A percentile compares a stretch with the other conserved stretches of the same genome.
Evolutionary conservation across 2,888 invertebrate species (phyloP).

Genomic region (Leptinotarsa peninsularis): DNA sequence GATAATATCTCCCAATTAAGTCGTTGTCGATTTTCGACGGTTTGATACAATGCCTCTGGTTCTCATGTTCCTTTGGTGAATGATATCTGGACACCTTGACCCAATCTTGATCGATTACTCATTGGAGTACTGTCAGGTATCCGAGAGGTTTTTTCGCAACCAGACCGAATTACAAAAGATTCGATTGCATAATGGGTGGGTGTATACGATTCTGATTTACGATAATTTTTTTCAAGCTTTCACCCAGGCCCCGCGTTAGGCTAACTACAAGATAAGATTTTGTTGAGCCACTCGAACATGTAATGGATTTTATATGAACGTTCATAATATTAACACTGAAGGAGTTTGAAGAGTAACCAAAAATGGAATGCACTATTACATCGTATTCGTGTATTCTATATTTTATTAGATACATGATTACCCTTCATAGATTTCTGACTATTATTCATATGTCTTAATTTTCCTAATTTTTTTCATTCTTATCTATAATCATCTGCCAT

Average conservation of each 20-base stretch:
- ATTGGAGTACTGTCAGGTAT: constrained; percentile 12
- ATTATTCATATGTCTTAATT: no score
- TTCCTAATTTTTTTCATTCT: no score
- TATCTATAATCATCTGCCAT: no score
- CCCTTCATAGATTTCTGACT: no score
- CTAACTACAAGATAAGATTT: neutral
- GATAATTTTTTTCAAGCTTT: constrained; percentile 18
- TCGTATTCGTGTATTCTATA: no score
- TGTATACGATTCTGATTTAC: constrained; percentile 18
- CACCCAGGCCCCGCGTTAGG: constrained; percentile 2
- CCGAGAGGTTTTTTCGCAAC: constrained; percentile 14
- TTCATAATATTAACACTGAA: no score
- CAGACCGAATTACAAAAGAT: constrained; percentile 8
- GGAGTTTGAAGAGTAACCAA: no score
- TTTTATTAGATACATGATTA: no score
- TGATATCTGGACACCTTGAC: constrained; percentile 11
- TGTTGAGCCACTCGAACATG: neutral
- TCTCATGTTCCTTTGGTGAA: constrained; percentile 4
- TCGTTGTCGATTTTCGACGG: constrained; percentile 1
- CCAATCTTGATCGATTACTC: constrained; percentile 15
- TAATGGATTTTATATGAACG: no score
- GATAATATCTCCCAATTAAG: constrained; percentile 9
- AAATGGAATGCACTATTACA: no score
- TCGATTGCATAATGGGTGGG: constrained; percentile 16
- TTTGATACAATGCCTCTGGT: constrained; percentile 1